Base-by-base conservation (phyloP, 2,888 invertebrate genomes). In the Chelonus formosanus region DNA sequence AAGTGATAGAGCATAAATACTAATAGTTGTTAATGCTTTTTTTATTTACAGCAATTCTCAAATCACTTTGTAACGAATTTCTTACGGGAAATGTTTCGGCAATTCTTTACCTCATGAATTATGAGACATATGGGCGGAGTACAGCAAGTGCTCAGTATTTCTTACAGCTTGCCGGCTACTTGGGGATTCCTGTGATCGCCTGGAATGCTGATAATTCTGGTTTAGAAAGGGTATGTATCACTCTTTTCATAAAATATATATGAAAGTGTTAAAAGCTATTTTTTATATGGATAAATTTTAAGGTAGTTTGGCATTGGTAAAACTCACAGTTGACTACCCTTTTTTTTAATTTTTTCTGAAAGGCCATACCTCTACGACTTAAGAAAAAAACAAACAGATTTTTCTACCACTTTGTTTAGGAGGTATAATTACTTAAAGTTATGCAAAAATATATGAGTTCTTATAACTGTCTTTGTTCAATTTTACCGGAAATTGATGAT, bases 171-270 rank as follows among this genome's bases (percentile, higher is more conserved):
- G 95, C 96, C 74, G 95, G 95, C 67, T 96, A 96, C 86, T 88
- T 97, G 77, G 97, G 96, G 73, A 96, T 97, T 81, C 97, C 97
- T 76, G 96, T 97, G 61, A 95, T 97, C 76, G 95, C 96, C 5
- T 98, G 97, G 97, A 97, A 97, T 85, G 96, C 97, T 5, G 97
- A 98, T 85, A 97, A 97, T 85, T 95, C 97, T 48, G 97, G 96
- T 47, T 88, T 96, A 67, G 90, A 88, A 75, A 84, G 87, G 75
- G 84, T 83, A 70, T 78, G 80, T 74, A 36, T 31, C 32, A 7
- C 50, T 57, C 20, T 20, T 20, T 20, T 20, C 2, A 20, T 20
- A 20, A 20, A 20, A 20, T 20, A 20, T 2, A 20, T 20, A 20
- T 20, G 2, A 20, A 20, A 20, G 20, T 20, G 20, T 20, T 20